Evolutionary conservation across 2,113 vertebrate species (phyloP).

Genomic region (Cephalopholis sonnerati): DNA sequence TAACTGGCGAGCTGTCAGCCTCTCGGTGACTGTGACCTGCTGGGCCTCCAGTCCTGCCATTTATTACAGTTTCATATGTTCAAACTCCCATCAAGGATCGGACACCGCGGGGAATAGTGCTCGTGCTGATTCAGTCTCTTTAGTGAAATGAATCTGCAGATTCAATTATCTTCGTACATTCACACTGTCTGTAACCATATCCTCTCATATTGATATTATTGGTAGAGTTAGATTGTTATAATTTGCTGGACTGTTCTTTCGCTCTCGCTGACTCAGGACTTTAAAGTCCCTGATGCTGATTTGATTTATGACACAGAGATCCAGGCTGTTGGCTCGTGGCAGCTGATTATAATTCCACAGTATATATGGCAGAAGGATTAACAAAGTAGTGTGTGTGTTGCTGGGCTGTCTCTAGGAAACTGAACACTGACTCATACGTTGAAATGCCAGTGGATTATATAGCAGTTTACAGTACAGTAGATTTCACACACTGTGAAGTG

Average conservation of each 20-base stretch:
- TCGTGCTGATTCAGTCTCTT: not conserved
- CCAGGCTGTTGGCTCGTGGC: slow-evolving; percentile 31
- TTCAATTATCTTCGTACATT: not conserved
- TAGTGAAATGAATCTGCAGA: not conserved
- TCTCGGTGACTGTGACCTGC: slow-evolving; percentile 13
- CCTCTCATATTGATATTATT: not conserved
- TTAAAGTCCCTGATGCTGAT: slow-evolving; percentile 33
- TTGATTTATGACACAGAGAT: slow-evolving; percentile 45
- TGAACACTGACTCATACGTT: slow-evolving; percentile 3
- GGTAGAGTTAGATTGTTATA: not conserved
- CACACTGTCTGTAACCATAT: not conserved
- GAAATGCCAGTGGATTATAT: slow-evolving; percentile 19
- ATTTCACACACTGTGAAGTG: not conserved
- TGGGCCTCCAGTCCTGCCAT: not conserved
- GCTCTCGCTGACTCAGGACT: slow-evolving; percentile 38
- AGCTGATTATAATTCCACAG: slow-evolving; percentile 59
- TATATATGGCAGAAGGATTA: slow-evolving; percentile 63
- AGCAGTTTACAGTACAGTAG: not conserved
- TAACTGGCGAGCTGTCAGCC: not conserved
- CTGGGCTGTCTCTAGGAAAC: slow-evolving; percentile 45
- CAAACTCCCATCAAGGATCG: not conserved
- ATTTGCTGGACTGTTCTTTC: not conserved
- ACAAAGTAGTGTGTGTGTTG: slow-evolving; percentile 38
- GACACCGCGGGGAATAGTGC: not conserved
- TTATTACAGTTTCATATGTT: slow-evolving; percentile 4